Conservation (phyloP, 2,888 invertebrate genomes). For the Steromphala cineraria region DNA sequence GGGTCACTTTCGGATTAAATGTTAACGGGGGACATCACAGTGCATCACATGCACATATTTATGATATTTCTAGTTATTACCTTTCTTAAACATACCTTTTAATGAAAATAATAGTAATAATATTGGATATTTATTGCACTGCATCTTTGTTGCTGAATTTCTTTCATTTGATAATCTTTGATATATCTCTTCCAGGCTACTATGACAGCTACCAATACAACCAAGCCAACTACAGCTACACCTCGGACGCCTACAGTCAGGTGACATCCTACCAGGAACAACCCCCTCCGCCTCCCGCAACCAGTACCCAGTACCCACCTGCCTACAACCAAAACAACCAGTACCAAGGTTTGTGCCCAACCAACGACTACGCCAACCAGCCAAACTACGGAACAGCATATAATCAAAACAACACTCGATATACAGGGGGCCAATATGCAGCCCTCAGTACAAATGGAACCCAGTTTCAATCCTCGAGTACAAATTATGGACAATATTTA, state of each 20-base stretch:
- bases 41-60: too few species aligned
- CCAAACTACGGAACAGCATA: not conserved
- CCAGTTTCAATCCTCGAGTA: not conserved
- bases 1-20: too few species aligned
- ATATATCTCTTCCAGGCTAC: not conserved
- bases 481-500: not conserved
- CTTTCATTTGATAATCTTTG: too few species aligned
- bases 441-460: not conserved
- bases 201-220: conserved; percentile 2
- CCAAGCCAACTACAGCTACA: not conserved
- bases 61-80: too few species aligned
- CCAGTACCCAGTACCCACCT: not conserved
- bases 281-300: too few species aligned
- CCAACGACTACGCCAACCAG: not conserved
- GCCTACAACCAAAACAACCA: not conserved
- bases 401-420: not conserved
- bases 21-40: too few species aligned
- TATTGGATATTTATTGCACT: too few species aligned
- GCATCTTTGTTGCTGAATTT: not conserved
- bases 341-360: not conserved
- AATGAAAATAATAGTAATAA: too few species aligned
- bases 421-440: not conserved
- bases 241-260: not conserved
- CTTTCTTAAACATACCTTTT: too few species aligned
- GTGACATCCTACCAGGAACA: not conserved